A percentile compares a stretch with the other conserved stretches of the same genome.
phyloP scores from a whole-genome alignment of 2,888 invertebrate genomes.

The Phrixothrix hirtus region DNA sequence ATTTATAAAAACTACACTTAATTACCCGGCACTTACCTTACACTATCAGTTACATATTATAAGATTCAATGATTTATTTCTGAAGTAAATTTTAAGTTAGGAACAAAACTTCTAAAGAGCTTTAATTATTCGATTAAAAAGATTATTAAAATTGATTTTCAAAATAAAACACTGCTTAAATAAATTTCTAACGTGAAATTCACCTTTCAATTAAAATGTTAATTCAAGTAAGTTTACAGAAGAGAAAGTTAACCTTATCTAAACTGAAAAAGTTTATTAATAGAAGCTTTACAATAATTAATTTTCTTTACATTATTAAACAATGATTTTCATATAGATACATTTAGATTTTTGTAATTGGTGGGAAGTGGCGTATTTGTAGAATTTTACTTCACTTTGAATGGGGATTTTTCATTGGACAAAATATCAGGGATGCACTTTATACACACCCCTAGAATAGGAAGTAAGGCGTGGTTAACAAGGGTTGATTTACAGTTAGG shows the following conservation, averaged over 20 bases:
- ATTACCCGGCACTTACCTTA: too few species aligned
- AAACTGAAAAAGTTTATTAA: conserved; percentile 11
- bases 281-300: conserved; percentile 22
- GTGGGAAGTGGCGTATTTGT: conserved; percentile 49
- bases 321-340: conserved; percentile 13
- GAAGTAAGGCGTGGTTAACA: conserved; percentile 35
- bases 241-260: background rate
- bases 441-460: conserved; percentile 34
- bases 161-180: too few species aligned
- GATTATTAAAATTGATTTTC: too few species aligned
- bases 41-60: too few species aligned
- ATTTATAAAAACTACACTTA: too few species aligned
- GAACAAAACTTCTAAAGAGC: too few species aligned
- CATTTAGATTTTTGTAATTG: conserved; percentile 44
- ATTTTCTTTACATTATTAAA: conserved; percentile 29
- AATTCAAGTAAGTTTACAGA: conserved; percentile 1
- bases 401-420: conserved; percentile 48
- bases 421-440: conserved; percentile 46
- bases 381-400: conserved; percentile 41
- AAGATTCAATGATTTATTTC: too few species aligned
- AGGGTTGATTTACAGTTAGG: conserved; percentile 34
- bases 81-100: too few species aligned
- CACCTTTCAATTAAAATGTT: conserved; percentile 12
- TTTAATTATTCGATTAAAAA: too few species aligned
- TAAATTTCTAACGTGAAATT: too few species aligned